phyloP scores from a whole-genome alignment of 2,797 vertebrate genomes.

The Coccyzus lansbergi region DNA sequence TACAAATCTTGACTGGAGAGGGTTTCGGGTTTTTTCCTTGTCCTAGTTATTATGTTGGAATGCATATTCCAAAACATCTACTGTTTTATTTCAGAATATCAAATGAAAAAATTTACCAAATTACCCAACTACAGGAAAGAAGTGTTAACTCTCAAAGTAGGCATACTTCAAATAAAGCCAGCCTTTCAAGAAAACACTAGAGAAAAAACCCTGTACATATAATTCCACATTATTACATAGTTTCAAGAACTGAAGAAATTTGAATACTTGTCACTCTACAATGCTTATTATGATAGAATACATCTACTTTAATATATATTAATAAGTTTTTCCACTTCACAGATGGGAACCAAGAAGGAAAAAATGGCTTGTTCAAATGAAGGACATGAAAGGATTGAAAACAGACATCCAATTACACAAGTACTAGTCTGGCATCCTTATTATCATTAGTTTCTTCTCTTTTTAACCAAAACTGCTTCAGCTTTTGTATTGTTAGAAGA shows the following conservation, averaged over 20 bases:
- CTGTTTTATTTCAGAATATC: background rate
- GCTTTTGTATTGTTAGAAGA: background rate
- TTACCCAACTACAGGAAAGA: background rate
- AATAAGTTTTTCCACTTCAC: constrained; percentile 66
- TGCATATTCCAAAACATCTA: background rate
- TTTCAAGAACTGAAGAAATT: background rate
- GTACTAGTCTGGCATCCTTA: constrained; percentile 13
- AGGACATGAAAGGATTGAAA: constrained; percentile 24
- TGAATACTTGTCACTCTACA: constrained; percentile 12
- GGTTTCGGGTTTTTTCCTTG: background rate
- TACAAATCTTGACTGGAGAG: background rate
- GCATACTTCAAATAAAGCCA: constrained; percentile 2
- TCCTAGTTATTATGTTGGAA: background rate
- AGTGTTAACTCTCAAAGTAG: background rate
- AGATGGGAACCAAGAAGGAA: constrained; percentile 8
- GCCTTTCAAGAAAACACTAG: constrained; percentile 8
- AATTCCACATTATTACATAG: background rate
- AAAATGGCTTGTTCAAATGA: background rate
- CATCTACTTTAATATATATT: constrained; percentile 54
- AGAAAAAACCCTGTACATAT: background rate
- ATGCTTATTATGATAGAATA: constrained; percentile 6
- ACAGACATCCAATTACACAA: constrained; percentile 29
- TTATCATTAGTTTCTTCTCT: background rate
- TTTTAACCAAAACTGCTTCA: constrained; percentile 25
- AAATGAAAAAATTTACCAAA: background rate